These are phyloP conservation scores for Nibea coibor DNA, from an alignment of 2,113 vertebrate species.

Conservation along the genomic window DNA sequence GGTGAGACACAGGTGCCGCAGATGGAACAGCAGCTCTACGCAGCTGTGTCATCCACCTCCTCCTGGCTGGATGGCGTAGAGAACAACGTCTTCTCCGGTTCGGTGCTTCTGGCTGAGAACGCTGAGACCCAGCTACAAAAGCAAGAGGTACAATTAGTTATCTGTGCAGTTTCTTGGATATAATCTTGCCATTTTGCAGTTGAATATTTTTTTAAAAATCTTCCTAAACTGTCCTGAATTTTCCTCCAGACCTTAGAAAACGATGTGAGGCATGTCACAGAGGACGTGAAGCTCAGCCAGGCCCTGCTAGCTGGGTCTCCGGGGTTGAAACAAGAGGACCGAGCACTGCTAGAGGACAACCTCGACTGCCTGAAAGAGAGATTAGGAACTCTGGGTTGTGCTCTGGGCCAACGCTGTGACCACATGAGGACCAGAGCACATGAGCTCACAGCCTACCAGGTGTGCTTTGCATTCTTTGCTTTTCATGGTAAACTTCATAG, in stretches of 20 bases:
- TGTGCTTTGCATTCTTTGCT: conserved; percentile 55
- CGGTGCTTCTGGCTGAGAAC: conserved; percentile 86
- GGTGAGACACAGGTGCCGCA: conserved; percentile 75
- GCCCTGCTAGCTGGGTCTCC: conserved; percentile 83
- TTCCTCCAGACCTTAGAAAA: conserved; percentile 86
- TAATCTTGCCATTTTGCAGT: neutral
- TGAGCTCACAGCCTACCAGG: conserved; percentile 91
- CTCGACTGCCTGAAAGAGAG: conserved; percentile 88
- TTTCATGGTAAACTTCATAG: neutral
- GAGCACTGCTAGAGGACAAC: conserved; percentile 88
- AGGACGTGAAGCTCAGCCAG: conserved; percentile 90
- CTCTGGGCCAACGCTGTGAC: conserved; percentile 87
- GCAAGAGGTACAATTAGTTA: conserved; percentile 85
- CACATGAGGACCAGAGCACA: conserved; percentile 89
- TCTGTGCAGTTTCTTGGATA: neutral
- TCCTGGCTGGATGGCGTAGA: conserved; percentile 92
- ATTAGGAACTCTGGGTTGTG: conserved; percentile 86
- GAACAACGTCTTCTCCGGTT: conserved; percentile 86
- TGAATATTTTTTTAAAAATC: neutral
- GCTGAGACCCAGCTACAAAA: conserved; percentile 86
- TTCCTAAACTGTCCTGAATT: neutral
- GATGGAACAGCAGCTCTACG: conserved; percentile 90
- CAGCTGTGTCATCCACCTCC: conserved; percentile 87
- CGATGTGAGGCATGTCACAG: conserved; percentile 89
- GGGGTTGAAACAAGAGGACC: conserved; percentile 84